Percentiles rank a stretch among this genome's conserved stretches.
phyloP scores from a whole-genome alignment of 2,888 invertebrate species.

The Agrochola circellaris region DNA sequence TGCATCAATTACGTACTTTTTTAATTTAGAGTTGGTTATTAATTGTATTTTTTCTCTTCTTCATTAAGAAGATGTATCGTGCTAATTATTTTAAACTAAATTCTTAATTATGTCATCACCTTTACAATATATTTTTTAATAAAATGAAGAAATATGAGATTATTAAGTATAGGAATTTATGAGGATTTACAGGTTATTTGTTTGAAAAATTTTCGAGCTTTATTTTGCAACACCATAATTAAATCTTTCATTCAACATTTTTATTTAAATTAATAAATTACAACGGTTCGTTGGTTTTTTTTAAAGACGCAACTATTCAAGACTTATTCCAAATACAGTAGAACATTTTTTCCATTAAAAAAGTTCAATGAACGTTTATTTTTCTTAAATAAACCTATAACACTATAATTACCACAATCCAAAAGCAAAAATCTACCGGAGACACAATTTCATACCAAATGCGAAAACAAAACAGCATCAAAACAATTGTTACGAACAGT shows the following conservation, averaged over 20 bases:
- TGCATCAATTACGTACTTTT: slow-evolving; percentile 48
- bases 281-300: too few species aligned
- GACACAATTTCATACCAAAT: slow-evolving; percentile 12
- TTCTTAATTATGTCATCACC: not conserved
- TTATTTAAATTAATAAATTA: too few species aligned
- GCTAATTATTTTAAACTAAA: not conserved
- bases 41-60: slow-evolving; percentile 24
- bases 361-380: too few species aligned
- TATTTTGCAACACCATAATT: not conserved
- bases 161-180: too few species aligned
- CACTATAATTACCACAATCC: not conserved
- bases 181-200: not conserved
- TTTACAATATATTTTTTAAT: too few species aligned
- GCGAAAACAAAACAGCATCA: slow-evolving; percentile 31
- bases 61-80: slow-evolving; percentile 2
- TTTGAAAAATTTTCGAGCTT: not conserved
- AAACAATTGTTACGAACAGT: slow-evolving; percentile 17
- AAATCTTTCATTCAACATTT: not conserved
- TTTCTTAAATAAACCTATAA: too few species aligned
- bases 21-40: slow-evolving; percentile 36
- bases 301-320: too few species aligned
- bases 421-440: not conserved
- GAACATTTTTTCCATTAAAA: too few species aligned
- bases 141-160: too few species aligned
- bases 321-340: too few species aligned